Percentiles rank a stretch among this genome's conserved stretches.
phyloP scores from a whole-genome alignment of 2,797 vertebrate species.

The Rhabdophis nuchalis region DNA sequence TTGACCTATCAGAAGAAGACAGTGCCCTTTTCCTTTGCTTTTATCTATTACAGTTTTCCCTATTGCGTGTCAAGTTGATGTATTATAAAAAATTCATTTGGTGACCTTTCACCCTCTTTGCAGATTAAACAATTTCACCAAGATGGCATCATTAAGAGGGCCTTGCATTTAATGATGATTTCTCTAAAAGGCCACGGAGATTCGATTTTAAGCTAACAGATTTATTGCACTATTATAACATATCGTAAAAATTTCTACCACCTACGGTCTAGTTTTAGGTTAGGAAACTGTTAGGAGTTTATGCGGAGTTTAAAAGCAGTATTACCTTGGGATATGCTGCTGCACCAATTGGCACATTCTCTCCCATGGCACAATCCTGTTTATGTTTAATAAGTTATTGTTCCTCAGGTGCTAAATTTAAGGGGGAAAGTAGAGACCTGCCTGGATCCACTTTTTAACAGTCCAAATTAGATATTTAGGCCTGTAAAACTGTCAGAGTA shows the following conservation, averaged over 20 bases:
- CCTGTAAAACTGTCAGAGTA: background rate
- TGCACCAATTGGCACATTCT: constrained; percentile 46
- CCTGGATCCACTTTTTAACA: constrained; percentile 25
- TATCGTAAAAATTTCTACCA: constrained; percentile 95
- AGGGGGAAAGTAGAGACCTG: constrained; percentile 49
- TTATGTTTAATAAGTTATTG: constrained; percentile 69
- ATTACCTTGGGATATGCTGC: constrained; percentile 76
- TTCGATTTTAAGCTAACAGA: constrained; percentile 99
- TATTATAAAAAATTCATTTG: constrained; percentile 99
- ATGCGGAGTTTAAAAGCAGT: constrained; percentile 80
- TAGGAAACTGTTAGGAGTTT: constrained; percentile 76
- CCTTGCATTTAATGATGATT: constrained; percentile 97
- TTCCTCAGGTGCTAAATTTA: constrained; percentile 68
- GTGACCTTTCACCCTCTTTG: constrained; percentile 96
- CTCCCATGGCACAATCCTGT: constrained; percentile 68
- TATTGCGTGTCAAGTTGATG: constrained; percentile 96
- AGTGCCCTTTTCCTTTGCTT: constrained; percentile 94
- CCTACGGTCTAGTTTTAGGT: constrained; percentile 81
- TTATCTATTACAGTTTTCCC: constrained; percentile 95
- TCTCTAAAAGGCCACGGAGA: constrained; percentile 99
- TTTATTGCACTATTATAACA: constrained; percentile 99
- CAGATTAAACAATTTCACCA: constrained; percentile 97
- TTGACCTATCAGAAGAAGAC: constrained; percentile 98
- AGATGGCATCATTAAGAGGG: constrained; percentile 93
- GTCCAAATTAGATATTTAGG: background rate